phyloP scores from a whole-genome alignment of 2,888 invertebrate genomes.

The Calliphora vomitoria region DNA sequence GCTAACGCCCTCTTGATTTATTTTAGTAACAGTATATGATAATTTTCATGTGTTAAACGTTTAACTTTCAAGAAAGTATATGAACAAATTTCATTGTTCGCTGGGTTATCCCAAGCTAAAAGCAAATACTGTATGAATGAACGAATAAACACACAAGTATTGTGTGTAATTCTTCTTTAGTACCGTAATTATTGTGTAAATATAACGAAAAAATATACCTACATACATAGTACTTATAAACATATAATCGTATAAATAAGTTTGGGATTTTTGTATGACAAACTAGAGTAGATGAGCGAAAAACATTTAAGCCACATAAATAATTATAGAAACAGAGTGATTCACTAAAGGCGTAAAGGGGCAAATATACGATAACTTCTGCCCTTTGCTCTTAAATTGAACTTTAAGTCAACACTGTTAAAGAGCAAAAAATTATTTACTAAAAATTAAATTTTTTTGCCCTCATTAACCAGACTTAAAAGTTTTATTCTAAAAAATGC shows the following conservation, averaged over 20 bases:
- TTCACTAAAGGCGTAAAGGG: background rate
- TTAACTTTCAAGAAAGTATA: too few species aligned
- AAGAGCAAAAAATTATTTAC: too few species aligned
- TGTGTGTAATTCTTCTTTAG: conserved; percentile 9
- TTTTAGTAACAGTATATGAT: too few species aligned
- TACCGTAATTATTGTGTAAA: conserved; percentile 50
- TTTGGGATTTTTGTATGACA: conserved; percentile 55
- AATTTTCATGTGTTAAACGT: too few species aligned
- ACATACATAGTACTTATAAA: background rate
- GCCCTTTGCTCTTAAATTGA: too few species aligned
- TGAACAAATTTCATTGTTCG: background rate
- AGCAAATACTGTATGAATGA: conserved; percentile 6
- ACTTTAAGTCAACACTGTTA: too few species aligned
- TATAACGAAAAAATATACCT: conserved; percentile 1
- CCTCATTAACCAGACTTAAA: too few species aligned
- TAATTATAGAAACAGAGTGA: background rate
- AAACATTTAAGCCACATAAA: background rate
- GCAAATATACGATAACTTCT: background rate
- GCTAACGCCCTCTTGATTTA: too few species aligned
- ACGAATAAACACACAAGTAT: conserved; percentile 23
- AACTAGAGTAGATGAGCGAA: conserved; percentile 26
- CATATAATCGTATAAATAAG: background rate
- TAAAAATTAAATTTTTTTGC: too few species aligned
- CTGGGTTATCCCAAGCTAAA: conserved; percentile 39
- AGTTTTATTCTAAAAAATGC: too few species aligned